Percentiles rank a stretch among this genome's conserved stretches.
These are phyloP conservation scores for Pantala flavescens DNA, from an alignment of 1,140 invertebrate species.

Conservation along the genomic window DNA sequence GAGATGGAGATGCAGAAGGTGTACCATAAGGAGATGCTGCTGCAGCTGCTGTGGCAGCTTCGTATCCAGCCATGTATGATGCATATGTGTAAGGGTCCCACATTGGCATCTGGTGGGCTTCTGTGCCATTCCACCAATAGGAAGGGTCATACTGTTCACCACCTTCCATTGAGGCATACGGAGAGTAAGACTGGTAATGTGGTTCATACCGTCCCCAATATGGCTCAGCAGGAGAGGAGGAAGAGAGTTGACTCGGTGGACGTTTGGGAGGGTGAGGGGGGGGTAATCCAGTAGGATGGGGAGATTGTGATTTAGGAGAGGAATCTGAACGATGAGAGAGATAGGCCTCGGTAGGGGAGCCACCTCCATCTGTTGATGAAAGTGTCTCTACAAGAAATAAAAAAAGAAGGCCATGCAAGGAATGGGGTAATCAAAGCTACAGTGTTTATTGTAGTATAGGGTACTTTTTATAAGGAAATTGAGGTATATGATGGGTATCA, in stretches of 20 bases:
- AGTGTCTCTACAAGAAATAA: constrained; percentile 20
- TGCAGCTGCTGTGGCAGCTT: constrained; percentile 25
- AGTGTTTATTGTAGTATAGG: too few relatives aligned
- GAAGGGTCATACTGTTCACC: constrained; percentile 30
- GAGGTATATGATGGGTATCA: too few relatives aligned
- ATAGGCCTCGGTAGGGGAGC: constrained; percentile 14
- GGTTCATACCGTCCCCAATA: background rate
- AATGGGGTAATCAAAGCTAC: background rate
- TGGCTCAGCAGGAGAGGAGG: background rate
- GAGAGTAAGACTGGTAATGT: constrained; percentile 10
- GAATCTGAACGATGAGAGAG: background rate
- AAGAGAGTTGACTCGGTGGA: constrained; percentile 16
- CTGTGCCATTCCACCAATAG: constrained; percentile 23
- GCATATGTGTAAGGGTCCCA: constrained; percentile 30
- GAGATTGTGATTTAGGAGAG: background rate
- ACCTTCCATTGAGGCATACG: constrained; percentile 10
- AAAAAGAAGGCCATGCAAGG: constrained; percentile 8
- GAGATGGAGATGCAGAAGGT: constrained; percentile 28
- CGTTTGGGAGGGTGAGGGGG: constrained; percentile 1
- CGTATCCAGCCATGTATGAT: constrained; percentile 29
- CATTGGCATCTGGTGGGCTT: constrained; percentile 24
- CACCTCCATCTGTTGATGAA: constrained; percentile 17
- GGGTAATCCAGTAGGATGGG: background rate
- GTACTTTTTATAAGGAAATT: too few relatives aligned
- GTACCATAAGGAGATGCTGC: constrained; percentile 27